Conservation (phyloP, 2,797 vertebrate species). For the Melanotaenia boesemani region DNA sequence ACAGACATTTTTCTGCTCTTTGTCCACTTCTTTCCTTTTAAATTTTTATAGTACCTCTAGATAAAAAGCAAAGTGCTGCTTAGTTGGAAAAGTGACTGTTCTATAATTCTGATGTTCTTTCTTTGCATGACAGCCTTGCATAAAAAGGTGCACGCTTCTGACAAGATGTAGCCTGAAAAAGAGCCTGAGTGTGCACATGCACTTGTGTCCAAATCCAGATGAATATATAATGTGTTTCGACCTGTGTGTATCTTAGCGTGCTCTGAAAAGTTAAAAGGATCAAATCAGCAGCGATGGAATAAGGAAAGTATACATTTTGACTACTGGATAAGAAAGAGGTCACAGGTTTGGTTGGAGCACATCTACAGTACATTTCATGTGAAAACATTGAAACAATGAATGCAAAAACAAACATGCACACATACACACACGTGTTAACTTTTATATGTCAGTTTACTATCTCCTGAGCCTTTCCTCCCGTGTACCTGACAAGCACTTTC, state of each 20-base stretch:
- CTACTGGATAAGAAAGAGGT: conserved; percentile 16
- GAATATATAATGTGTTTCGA: conserved; percentile 53
- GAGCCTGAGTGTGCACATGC: conserved; percentile 33
- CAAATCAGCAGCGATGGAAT: conserved; percentile 46
- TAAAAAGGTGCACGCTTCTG: conserved; percentile 31
- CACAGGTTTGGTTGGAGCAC: neutral
- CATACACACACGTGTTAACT: conserved; percentile 15
- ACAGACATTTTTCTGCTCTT: neutral
- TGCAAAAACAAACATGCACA: conserved; percentile 8
- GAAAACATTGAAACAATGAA: conserved; percentile 12
- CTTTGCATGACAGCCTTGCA: conserved; percentile 32
- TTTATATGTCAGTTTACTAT: conserved; percentile 23
- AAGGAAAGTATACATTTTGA: conserved; percentile 30
- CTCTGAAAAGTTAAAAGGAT: conserved; percentile 34
- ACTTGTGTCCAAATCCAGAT: conserved; percentile 47
- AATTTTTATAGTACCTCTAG: conserved; percentile 11
- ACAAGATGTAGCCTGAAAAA: conserved; percentile 41
- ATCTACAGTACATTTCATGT: conserved; percentile 36
- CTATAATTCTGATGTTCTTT: conserved; percentile 34
- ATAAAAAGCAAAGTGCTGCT: conserved; percentile 26
- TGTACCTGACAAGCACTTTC: conserved; percentile 44
- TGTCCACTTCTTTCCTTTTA: conserved; percentile 23
- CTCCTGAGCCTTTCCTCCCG: conserved; percentile 13
- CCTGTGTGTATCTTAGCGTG: conserved; percentile 36
- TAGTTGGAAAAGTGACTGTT: conserved; percentile 21